Conservation (phyloP, 2,113 vertebrate species). For the Lycaon pictus region DNA sequence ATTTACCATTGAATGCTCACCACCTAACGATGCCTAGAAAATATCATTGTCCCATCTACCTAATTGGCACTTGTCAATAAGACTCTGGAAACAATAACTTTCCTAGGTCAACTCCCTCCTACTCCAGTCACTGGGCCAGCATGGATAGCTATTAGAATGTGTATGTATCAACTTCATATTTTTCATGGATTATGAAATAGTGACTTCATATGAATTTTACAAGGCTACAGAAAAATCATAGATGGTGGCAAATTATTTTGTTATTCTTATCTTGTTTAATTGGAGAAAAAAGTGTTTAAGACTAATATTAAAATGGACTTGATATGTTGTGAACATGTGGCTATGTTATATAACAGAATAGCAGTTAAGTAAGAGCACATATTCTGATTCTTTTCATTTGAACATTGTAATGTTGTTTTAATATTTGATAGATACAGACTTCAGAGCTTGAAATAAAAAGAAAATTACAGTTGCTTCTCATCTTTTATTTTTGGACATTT, state of each 20-base stretch:
- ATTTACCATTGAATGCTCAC: background rate
- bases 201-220: background rate
- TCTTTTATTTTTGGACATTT: slow-evolving; percentile 67
- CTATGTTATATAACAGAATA: background rate
- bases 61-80: background rate
- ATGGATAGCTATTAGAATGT: background rate
- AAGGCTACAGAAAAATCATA: background rate
- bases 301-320: background rate
- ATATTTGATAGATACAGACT: slow-evolving; percentile 34
- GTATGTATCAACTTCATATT: background rate
- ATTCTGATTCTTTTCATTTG: slow-evolving; percentile 3
- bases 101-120: background rate
- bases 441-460: slow-evolving; percentile 53
- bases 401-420: slow-evolving; percentile 36
- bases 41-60: background rate
- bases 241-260: background rate
- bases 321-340: background rate
- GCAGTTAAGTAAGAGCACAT: background rate
- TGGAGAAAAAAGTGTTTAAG: background rate
- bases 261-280: slow-evolving; percentile 13
- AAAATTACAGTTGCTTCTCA: slow-evolving; percentile 53
- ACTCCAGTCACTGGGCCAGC: background rate
- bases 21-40: background rate
- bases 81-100: background rate
- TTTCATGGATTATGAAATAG: background rate